These are phyloP conservation scores for Porites cylindrica DNA, from an alignment of 92 coral and sea anemone genomes.

Conservation along the genomic window DNA sequence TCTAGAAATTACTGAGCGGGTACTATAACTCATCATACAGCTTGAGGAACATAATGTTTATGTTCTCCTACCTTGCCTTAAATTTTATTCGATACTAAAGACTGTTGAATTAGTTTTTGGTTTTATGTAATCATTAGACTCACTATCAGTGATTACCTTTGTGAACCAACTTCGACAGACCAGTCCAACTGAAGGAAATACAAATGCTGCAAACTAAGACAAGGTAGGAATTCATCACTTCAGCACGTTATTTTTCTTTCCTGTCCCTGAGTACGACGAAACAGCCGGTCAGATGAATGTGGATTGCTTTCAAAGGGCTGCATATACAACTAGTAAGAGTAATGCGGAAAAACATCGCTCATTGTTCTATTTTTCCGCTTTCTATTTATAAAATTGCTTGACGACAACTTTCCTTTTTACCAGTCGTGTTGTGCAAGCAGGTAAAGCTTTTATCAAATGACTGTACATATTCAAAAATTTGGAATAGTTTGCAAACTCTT, in stretches of 20 bases:
- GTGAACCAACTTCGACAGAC: not conserved
- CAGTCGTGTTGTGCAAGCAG: too few species aligned
- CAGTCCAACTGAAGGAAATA: not conserved
- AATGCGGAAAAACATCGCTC: constrained; percentile 29
- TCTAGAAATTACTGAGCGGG: too few species aligned
- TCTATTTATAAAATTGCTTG: not conserved
- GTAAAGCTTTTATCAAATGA: too few species aligned
- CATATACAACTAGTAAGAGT: not conserved
- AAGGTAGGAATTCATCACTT: constrained; percentile 1
- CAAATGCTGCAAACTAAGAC: not conserved
- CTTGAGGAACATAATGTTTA: too few species aligned
- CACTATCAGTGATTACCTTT: not conserved
- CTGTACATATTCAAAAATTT: too few species aligned
- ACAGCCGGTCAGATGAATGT: not conserved
- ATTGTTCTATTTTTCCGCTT: constrained; percentile 33
- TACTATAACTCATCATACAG: too few species aligned
- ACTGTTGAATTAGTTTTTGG: too few species aligned
- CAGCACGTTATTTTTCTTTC: too few species aligned
- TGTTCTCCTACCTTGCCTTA: too few species aligned
- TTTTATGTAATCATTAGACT: not conserved
- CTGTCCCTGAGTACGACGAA: not conserved
- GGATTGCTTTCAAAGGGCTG: not conserved
- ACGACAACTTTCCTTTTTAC: too few species aligned
- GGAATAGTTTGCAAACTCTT: too few species aligned
- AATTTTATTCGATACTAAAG: too few species aligned